Base-by-base conservation (phyloP, 2,888 invertebrate species). In the Chrysolina americana region DNA sequence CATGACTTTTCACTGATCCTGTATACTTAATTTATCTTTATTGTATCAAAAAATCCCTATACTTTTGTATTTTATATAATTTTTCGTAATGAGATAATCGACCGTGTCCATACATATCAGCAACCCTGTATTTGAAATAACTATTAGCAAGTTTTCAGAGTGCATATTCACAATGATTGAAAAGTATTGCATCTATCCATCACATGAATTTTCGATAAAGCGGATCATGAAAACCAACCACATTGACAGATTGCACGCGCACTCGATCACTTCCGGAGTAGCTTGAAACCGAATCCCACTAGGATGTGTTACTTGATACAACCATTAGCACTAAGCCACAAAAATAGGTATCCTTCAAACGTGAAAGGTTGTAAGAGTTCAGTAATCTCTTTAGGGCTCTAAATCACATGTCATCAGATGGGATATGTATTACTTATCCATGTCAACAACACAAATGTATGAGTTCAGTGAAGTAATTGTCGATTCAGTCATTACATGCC, bases 261-360 rank as follows among this genome's bases (percentile, higher is more conserved):
- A 28, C 70, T 62, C 53, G 15, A 70, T 66, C 50, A 68, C 68
- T 70, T 74, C 74, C 74, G 70, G 70, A 56, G 48, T 59, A 19
- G 50, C 36, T 47, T 41, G 73, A 65, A 74, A 74, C 70, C 50
- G 68, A 63, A 74, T 70, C 59, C 56, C 48, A 15, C 62, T 47
- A 74, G 74, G 74, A 74, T 70, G 74, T 74, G 74, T 68, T 68
- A 74, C 53, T 68, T 68, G 70, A 74, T 74, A 74, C 70, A 28
- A 68, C 74, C 74, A 74, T 70, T 74, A 74, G 66, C 56, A 36
- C 62, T 48, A 70, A 70, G 70, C 66, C 70, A 66, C 73, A 72
- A 68, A 72, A 72, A 72, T 64, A 70, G 70, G 70, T 72, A 63
- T 68, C 62, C 70, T 68, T 70, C 47, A 28, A 68, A 62, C 44